Evolutionary conservation across 2,888 invertebrate genomes (phyloP).

Genomic region (Brenthis ino): DNA sequence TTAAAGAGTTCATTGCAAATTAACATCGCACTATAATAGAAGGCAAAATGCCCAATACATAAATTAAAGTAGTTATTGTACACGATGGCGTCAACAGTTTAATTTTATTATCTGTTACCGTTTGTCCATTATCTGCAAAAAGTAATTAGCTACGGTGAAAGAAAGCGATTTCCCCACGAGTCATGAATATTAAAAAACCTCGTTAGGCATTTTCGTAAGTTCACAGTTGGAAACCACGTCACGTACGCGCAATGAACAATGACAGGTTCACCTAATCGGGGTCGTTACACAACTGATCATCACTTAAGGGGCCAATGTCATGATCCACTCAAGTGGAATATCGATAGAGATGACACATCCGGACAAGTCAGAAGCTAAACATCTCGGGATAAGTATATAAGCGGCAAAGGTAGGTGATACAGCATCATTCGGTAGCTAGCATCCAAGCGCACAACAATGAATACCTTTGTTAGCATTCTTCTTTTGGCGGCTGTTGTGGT

Average conservation of each 20-base stretch:
- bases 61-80: constrained; percentile 13
- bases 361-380: constrained; percentile 67
- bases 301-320: constrained; percentile 77
- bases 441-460: constrained; percentile 66
- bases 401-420: constrained; percentile 45
- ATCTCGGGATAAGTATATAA: constrained; percentile 64
- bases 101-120: constrained; percentile 18
- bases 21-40: constrained; percentile 6
- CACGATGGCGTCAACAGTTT: constrained; percentile 3
- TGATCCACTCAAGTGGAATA: constrained; percentile 66
- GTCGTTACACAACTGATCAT: constrained; percentile 70
- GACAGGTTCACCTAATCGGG: constrained; percentile 71
- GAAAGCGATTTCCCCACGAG: constrained; percentile 61
- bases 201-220: constrained; percentile 62
- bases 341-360: constrained; percentile 72
- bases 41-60: constrained; percentile 14
- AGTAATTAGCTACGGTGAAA: constrained; percentile 56
- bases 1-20: constrained; percentile 10
- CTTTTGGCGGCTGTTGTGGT: constrained; percentile 59
- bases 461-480: constrained; percentile 59
- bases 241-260: constrained; percentile 68
- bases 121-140: constrained; percentile 47
- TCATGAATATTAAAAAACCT: constrained; percentile 71
- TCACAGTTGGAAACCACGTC: constrained; percentile 55
- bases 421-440: constrained; percentile 71